phyloP scores from a whole-genome alignment of 2,113 vertebrate genomes.

The Thinocorus orbignyianus region DNA sequence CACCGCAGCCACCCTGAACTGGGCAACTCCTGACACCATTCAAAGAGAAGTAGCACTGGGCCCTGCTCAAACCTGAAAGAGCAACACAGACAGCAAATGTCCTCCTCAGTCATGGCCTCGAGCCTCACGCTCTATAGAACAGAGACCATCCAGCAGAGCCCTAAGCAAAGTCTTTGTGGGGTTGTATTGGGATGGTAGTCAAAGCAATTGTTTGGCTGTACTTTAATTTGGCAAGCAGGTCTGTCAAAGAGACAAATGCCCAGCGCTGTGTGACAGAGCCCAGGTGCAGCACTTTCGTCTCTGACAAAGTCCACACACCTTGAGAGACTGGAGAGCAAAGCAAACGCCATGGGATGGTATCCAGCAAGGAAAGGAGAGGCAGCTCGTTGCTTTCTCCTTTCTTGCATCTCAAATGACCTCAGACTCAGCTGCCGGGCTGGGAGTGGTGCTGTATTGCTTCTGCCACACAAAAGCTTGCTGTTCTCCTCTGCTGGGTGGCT shows the following conservation, averaged over 20 bases:
- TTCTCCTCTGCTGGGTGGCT: accelerated
- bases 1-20: background rate
- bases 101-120: accelerated
- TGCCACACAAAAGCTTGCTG: background rate
- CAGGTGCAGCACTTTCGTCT: background rate
- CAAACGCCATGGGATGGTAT: accelerated
- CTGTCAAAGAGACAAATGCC: background rate
- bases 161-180: background rate
- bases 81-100: background rate
- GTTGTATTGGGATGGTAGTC: background rate
- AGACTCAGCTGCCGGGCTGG: accelerated
- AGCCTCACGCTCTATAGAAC: background rate
- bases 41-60: background rate
- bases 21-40: background rate
- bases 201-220: background rate
- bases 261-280: accelerated
- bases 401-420: background rate
- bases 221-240: background rate
- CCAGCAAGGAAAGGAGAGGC: background rate
- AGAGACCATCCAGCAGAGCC: background rate
- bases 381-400: background rate
- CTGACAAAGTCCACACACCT: background rate
- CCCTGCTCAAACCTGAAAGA: background rate
- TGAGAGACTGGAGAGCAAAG: background rate
- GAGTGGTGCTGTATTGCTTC: background rate